phyloP scores from a whole-genome alignment of 2,888 invertebrate species.

The Diplazon laetatorius region DNA sequence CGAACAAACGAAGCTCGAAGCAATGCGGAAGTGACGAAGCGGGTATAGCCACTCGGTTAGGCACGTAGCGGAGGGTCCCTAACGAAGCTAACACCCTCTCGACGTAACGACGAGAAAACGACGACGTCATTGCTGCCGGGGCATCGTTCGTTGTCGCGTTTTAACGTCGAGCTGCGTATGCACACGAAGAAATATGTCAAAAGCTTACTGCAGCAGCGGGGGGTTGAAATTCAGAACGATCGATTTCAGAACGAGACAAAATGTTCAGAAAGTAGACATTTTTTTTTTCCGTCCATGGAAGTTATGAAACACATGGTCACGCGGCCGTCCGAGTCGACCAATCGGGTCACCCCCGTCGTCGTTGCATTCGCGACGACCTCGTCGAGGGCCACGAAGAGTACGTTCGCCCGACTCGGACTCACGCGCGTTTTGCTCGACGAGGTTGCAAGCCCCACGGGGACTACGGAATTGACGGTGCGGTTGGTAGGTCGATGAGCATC shows the following conservation, averaged over 20 bases:
- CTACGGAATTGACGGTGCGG: constrained; percentile 47
- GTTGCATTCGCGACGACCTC: constrained; percentile 7
- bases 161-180: neutral
- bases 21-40: neutral
- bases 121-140: neutral
- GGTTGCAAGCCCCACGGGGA: constrained; percentile 25
- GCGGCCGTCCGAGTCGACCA: no score
- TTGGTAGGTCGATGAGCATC: constrained; percentile 50
- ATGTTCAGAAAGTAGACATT: no score
- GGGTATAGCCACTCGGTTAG: constrained; percentile 26
- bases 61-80: constrained; percentile 33
- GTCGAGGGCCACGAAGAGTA: constrained; percentile 9
- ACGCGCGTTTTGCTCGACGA: constrained; percentile 5
- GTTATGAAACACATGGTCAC: no score
- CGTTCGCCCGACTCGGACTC: constrained; percentile 7
- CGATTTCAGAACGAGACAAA: no score
- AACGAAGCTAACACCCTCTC: constrained; percentile 45
- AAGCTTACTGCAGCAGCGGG: no score
- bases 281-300: no score
- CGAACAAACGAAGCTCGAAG: neutral
- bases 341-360: neutral
- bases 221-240: no score
- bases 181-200: no score
- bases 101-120: neutral
- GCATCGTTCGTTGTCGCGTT: neutral